Evolutionary conservation across 2,797 vertebrate species (phyloP), one percentile per base, ranked within the genome.

Genomic region (Crenichthys baileyi): DNA sequence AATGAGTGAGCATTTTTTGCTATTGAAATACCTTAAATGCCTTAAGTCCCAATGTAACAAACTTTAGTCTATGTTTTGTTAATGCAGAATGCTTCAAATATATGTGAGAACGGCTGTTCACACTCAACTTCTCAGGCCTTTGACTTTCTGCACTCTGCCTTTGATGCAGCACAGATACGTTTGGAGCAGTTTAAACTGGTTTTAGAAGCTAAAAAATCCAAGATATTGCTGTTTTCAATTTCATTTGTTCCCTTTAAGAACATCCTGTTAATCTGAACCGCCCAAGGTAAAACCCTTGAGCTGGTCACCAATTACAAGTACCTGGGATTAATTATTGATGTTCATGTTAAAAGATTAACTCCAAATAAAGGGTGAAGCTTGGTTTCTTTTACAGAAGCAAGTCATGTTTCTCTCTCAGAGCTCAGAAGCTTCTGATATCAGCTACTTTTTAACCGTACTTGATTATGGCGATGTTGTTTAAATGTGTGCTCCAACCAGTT

Each of bases 221-320:
- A 20, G 48, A 22, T 48, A 46, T 29, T 26, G 16, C 1, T 48
- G 61, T 31, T 74, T 65, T 39, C 48, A 53, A 36, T 22, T 73
- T 6, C 36, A 29, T 61, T 7, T 48, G 26, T 29, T 12, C 26
- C n/a, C 4, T 31, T 31, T 2, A 46, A 36, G 26, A 63, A 61
- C 18, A 31, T 31, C 20, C 18, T 5, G 4, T 48, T 18, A 61
- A 15, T 50, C 26, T 31, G n/a, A 61, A 63, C 73, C 31, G 11
- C 4, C 11, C 16, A 61, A 44, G 26, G 44, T 50, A 61, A 48
- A 74, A 5, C 39, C 22, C 24, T 74, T 9, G 44, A 61, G 18
- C 16, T 46, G 36, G 41, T 61, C 26, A 29, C n/a, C n/a, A 72
- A 48, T 18, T 74, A 26, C 22, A 74, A 74, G 41, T 74, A 60